Evolutionary conservation across 2,113 vertebrate genomes (phyloP).

Genomic region (Oncorhynchus mykiss): DNA sequence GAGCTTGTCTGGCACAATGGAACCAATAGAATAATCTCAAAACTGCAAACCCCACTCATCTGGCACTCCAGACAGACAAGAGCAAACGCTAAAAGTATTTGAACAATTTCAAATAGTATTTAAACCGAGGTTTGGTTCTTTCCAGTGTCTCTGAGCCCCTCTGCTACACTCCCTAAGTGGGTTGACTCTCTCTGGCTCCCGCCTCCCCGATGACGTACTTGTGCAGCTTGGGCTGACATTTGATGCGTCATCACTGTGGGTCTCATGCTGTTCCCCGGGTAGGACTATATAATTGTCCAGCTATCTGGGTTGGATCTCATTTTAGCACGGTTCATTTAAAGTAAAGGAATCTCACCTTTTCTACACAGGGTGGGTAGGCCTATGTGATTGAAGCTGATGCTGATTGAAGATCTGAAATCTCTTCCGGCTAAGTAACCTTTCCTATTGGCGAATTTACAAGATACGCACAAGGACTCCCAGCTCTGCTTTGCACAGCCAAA

Average conservation of each 20-base stretch:
- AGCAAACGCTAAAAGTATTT: too few relatives aligned
- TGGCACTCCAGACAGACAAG: too few relatives aligned
- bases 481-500: background rate
- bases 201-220: conserved; percentile 31
- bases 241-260: conserved; percentile 23
- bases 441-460: background rate
- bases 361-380: background rate
- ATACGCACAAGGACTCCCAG: background rate
- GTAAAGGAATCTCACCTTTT: too few relatives aligned
- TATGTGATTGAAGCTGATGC: background rate
- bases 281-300: background rate
- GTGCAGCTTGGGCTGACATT: conserved; percentile 7
- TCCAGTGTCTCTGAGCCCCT: conserved; percentile 13
- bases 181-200: background rate
- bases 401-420: background rate
- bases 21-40: too few relatives aligned
- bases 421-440: too few relatives aligned
- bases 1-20: too few relatives aligned
- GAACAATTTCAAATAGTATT: too few relatives aligned
- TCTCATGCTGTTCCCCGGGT: conserved; percentile 11
- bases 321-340: background rate
- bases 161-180: conserved; percentile 15
- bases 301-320: conserved; percentile 23
- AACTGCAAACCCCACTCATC: too few relatives aligned
- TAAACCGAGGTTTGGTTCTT: too few relatives aligned